Conservation (phyloP, 2,888 invertebrate species). For the Dicyrtoma fusca region DNA sequence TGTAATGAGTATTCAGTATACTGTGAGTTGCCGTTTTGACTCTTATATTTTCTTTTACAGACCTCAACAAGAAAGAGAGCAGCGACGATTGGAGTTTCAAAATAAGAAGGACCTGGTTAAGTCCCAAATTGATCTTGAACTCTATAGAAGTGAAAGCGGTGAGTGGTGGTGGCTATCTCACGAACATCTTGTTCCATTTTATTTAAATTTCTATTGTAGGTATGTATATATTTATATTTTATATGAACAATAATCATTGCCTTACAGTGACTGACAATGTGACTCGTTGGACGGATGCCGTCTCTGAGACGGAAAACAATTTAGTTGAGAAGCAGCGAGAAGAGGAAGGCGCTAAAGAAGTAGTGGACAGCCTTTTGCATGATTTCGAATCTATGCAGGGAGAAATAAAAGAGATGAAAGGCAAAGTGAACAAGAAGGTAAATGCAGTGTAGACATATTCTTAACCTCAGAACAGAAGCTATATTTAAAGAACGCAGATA, state of each 20-base stretch:
- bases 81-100: constrained; percentile 92
- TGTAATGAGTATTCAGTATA: too few species aligned
- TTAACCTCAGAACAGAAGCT: background rate
- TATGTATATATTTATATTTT: too few species aligned
- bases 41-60: too few species aligned
- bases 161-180: constrained; percentile 67
- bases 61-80: constrained; percentile 92
- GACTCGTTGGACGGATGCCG: too few species aligned
- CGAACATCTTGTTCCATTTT: too few species aligned
- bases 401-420: constrained; percentile 50
- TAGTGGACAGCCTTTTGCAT: constrained; percentile 49
- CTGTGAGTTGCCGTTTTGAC: too few species aligned
- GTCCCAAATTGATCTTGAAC: constrained; percentile 95
- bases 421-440: constrained; percentile 50
- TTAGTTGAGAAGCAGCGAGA: constrained; percentile 50
- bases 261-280: too few species aligned
- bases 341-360: constrained; percentile 52
- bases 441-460: background rate
- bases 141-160: constrained; percentile 91
- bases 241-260: too few species aligned
- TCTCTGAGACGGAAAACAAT: too few species aligned
- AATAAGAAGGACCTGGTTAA: constrained; percentile 92
- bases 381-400: constrained; percentile 49
- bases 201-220: too few species aligned
- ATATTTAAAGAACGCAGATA: background rate